A percentile compares a stretch with the other conserved stretches of the same genome.
Evolutionary conservation across 2,797 vertebrate genomes (phyloP).

Genomic region (Microctenopoma stevenorrisi): DNA sequence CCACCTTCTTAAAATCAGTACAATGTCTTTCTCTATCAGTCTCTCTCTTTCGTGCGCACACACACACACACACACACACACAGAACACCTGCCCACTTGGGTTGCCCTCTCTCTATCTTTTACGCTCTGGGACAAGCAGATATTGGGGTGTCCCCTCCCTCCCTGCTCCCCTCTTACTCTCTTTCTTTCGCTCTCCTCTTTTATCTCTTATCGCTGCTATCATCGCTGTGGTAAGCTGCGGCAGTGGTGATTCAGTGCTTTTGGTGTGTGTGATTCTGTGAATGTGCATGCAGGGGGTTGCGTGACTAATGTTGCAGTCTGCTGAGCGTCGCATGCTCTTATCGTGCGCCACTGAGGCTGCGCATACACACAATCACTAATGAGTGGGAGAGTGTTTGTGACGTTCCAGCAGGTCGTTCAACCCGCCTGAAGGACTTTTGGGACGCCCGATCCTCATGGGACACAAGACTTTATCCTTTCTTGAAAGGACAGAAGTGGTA

Average conservation of each 20-base stretch:
- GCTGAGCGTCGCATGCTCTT: slow-evolving; percentile 96
- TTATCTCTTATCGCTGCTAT: slow-evolving; percentile 92
- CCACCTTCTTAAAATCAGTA: slow-evolving; percentile 17
- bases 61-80: slow-evolving; percentile 25
- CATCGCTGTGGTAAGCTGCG: slow-evolving; percentile 70
- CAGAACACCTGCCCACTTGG: slow-evolving; percentile 67
- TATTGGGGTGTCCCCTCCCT: slow-evolving; percentile 84
- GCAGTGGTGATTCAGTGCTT: slow-evolving; percentile 71
- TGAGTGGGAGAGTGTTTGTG: slow-evolving; percentile 84
- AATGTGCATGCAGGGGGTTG: slow-evolving; percentile 92
- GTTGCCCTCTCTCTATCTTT: slow-evolving; percentile 49
- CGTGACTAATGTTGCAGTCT: slow-evolving; percentile 99
- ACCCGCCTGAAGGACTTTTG: slow-evolving; percentile 90
- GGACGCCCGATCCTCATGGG: slow-evolving; percentile 88
- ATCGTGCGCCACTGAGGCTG: slow-evolving; percentile 95
- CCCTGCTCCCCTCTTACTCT: slow-evolving; percentile 77
- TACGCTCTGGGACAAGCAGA: slow-evolving; percentile 89
- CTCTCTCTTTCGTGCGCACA: background rate
- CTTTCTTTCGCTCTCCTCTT: slow-evolving; percentile 28
- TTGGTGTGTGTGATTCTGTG: slow-evolving; percentile 80
- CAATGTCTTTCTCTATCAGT: background rate
- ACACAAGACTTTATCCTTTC: slow-evolving; percentile 88
- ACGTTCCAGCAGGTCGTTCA: slow-evolving; percentile 88
- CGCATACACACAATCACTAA: slow-evolving; percentile 98
- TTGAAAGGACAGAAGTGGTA: slow-evolving; percentile 47